Evolutionary conservation across 2,797 vertebrate species (phyloP).

Genomic region (Pelodytes ibericus): DNA sequence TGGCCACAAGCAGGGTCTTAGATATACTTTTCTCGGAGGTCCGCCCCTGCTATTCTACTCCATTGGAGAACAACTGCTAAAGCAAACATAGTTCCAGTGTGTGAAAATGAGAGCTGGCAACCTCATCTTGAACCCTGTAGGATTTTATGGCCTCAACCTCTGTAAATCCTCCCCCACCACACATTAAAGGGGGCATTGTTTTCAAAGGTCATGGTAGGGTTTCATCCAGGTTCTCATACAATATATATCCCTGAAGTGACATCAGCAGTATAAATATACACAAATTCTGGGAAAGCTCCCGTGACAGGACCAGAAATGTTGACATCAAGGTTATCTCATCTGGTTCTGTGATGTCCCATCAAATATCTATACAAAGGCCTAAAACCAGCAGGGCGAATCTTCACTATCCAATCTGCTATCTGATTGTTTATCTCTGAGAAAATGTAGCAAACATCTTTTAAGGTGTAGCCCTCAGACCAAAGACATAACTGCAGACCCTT

Average conservation of each 20-base stretch:
- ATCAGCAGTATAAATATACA: slow-evolving; percentile 47
- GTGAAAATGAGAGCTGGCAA: slow-evolving; percentile 74
- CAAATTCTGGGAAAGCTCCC: not conserved
- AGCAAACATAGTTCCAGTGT: slow-evolving; percentile 75
- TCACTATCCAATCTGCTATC: no score
- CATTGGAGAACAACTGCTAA: slow-evolving; percentile 74
- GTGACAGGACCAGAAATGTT: not conserved
- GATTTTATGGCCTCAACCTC: slow-evolving; percentile 75
- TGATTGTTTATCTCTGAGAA: no score
- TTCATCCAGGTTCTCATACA: slow-evolving; percentile 85
- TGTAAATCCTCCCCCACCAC: slow-evolving; percentile 69
- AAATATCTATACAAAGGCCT: not conserved
- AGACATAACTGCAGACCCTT: no score
- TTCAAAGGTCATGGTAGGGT: slow-evolving; percentile 85
- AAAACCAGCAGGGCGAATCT: not conserved
- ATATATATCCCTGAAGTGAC: slow-evolving; percentile 75
- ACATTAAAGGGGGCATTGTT: slow-evolving; percentile 92
- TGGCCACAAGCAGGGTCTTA: slow-evolving; percentile 35
- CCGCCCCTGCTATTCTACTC: slow-evolving; percentile 53
- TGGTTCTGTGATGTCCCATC: no score
- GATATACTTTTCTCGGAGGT: not conserved
- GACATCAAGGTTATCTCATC: no score
- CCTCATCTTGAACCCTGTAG: slow-evolving; percentile 88
- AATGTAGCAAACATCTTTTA: no score
- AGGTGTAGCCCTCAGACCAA: no score